Evolutionary conservation across 2,797 vertebrate genomes (phyloP).

Genomic region (Zenarchopterus dispar): DNA sequence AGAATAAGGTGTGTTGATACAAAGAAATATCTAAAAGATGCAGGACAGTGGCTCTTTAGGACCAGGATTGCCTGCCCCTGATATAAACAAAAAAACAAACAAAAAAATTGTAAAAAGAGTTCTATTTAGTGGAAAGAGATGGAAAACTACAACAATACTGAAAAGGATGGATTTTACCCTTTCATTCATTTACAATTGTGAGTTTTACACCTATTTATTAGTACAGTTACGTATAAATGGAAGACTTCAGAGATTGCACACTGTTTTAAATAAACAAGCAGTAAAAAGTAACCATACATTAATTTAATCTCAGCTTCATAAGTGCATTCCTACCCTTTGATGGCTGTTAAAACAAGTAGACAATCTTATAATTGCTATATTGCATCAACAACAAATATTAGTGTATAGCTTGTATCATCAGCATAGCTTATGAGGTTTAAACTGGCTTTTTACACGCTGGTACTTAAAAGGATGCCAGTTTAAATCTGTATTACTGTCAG

Average conservation of each 20-base stretch:
- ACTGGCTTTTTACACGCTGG: not conserved
- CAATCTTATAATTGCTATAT: not conserved
- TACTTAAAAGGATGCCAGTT: conserved; percentile 3
- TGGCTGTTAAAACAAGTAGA: not conserved
- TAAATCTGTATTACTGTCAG: not conserved
- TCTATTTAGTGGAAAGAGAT: not conserved
- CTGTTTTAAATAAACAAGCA: too few relatives aligned
- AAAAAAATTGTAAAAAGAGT: not conserved
- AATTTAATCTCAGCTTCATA: not conserved
- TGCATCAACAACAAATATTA: conserved; percentile 2
- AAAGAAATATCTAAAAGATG: too few relatives aligned
- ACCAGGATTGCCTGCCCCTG: too few relatives aligned
- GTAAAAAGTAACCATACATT: not conserved
- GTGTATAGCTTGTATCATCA: conserved; percentile 4
- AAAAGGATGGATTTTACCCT: too few relatives aligned
- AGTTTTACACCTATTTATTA: too few relatives aligned
- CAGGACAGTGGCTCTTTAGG: too few relatives aligned
- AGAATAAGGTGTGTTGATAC: too few relatives aligned
- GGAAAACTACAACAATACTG: not conserved
- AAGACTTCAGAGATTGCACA: too few relatives aligned
- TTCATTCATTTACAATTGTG: too few relatives aligned
- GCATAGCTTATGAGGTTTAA: conserved; percentile 3
- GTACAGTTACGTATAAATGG: too few relatives aligned
- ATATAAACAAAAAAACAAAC: too few relatives aligned
- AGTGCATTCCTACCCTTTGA: not conserved